Conservation (phyloP, 2,888 invertebrate species). For the Tholera decimalis region DNA sequence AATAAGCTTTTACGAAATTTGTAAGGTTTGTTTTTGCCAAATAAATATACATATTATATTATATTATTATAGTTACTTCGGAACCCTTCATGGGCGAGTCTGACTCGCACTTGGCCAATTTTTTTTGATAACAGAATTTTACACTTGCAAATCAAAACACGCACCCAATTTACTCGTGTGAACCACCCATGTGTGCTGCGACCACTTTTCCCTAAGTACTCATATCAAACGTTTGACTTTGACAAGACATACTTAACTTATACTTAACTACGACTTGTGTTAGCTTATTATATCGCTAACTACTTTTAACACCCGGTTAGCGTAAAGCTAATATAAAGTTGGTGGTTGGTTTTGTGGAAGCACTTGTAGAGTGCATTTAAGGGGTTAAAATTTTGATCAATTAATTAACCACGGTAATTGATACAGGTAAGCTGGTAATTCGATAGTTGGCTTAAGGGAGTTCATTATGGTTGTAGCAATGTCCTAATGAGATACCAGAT, state of each 20-base stretch:
- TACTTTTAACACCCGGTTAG: constrained; percentile 81
- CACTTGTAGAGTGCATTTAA: constrained; percentile 40
- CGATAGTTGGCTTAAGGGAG: not conserved
- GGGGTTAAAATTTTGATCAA: not conserved
- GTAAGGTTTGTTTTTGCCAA: no score
- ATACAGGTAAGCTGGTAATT: not conserved
- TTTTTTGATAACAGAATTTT: no score
- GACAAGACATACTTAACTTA: constrained; percentile 84
- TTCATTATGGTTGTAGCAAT: no score
- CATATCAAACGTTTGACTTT: constrained; percentile 84
- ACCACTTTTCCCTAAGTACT: constrained; percentile 74
- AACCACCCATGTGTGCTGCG: constrained; percentile 61
- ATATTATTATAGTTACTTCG: no score
- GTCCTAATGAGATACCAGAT: no score
- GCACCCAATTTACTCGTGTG: constrained; percentile 65
- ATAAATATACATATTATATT: no score
- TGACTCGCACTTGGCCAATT: no score
- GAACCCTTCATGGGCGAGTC: no score
- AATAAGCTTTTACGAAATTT: no score
- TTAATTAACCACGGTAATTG: no score
- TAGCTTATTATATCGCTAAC: constrained; percentile 77
- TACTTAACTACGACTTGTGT: constrained; percentile 78
- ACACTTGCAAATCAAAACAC: constrained; percentile 5
- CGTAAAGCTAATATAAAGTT: constrained; percentile 63
- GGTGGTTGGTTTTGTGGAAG: constrained; percentile 10